A percentile compares a stretch with the other conserved stretches of the same genome.
Conservation (phyloP, 1,140 invertebrate species). For the Sesamia nonagrioides region DNA sequence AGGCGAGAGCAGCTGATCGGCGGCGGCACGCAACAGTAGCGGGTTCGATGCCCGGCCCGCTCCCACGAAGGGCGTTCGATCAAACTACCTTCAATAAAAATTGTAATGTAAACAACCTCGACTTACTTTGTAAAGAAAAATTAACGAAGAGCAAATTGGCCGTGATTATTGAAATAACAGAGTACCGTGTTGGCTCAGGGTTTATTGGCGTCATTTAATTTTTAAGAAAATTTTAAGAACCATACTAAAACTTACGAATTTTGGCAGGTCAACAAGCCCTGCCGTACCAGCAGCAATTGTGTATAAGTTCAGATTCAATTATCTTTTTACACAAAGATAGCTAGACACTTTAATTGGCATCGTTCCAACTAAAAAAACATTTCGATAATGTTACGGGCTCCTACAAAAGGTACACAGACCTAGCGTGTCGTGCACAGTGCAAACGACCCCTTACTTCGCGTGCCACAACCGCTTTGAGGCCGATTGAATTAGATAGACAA, state of each 20-base stretch:
- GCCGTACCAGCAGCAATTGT: not conserved
- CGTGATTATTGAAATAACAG: constrained; percentile 29
- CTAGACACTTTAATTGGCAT: constrained; percentile 9
- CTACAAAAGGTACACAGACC: constrained; percentile 29
- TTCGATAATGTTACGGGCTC: constrained; percentile 4
- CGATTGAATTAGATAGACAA: constrained; percentile 77
- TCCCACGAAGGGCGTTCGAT: constrained; percentile 66
- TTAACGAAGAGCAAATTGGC: constrained; percentile 36
- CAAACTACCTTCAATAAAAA: constrained; percentile 45
- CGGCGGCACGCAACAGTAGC: constrained; percentile 69
- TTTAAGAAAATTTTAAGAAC: not conserved
- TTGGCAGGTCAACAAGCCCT: not conserved
- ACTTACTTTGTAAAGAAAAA: constrained; percentile 49
- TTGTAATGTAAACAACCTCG: constrained; percentile 55
- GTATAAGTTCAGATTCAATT: constrained; percentile 7
- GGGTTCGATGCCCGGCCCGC: constrained; percentile 65
- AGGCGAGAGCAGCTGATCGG: constrained; percentile 68
- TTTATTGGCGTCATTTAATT: not conserved
- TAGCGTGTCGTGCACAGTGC: constrained; percentile 57
- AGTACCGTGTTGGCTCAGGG: not conserved
- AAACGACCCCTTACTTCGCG: constrained; percentile 67
- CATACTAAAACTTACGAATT: not conserved
- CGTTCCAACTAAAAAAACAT: constrained; percentile 7
- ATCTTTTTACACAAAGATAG: not conserved
- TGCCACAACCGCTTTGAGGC: constrained; percentile 61